phyloP scores from a whole-genome alignment of 2,797 vertebrate genomes.

The Clarias pachynema region DNA sequence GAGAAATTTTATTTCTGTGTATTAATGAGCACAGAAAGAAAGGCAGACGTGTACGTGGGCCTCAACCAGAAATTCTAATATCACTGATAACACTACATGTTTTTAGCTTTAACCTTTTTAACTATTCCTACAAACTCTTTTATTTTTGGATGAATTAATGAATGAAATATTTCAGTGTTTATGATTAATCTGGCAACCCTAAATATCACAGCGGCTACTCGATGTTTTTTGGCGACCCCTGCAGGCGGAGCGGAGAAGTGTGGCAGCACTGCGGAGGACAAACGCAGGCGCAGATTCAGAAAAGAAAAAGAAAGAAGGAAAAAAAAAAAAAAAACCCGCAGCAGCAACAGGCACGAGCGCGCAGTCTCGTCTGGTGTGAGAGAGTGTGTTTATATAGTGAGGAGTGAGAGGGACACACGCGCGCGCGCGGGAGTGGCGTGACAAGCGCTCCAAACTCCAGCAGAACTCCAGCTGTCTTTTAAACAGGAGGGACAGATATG shows the following conservation, averaged over 20 bases:
- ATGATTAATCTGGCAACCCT: slow-evolving; percentile 4
- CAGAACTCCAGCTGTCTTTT: too few relatives aligned
- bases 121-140: too few relatives aligned
- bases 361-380: too few relatives aligned
- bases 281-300: slow-evolving; percentile 14
- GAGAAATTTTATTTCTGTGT: too few relatives aligned
- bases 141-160: too few relatives aligned
- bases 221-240: slow-evolving; percentile 18
- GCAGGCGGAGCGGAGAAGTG: not conserved
- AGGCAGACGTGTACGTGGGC: too few relatives aligned
- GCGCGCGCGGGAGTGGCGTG: not conserved
- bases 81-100: too few relatives aligned
- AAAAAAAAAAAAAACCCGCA: not conserved
- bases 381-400: not conserved
- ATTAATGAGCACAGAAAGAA: too few relatives aligned
- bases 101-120: too few relatives aligned
- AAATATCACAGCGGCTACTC: not conserved
- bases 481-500: not conserved
- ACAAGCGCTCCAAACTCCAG: not conserved
- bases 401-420: not conserved
- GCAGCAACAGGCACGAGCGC: slow-evolving; percentile 22
- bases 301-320: too few relatives aligned
- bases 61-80: too few relatives aligned
- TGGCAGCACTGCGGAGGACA: slow-evolving; percentile 28
- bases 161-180: too few relatives aligned